Conservation (phyloP, 2,113 vertebrate species). For the Columbina picui region DNA sequence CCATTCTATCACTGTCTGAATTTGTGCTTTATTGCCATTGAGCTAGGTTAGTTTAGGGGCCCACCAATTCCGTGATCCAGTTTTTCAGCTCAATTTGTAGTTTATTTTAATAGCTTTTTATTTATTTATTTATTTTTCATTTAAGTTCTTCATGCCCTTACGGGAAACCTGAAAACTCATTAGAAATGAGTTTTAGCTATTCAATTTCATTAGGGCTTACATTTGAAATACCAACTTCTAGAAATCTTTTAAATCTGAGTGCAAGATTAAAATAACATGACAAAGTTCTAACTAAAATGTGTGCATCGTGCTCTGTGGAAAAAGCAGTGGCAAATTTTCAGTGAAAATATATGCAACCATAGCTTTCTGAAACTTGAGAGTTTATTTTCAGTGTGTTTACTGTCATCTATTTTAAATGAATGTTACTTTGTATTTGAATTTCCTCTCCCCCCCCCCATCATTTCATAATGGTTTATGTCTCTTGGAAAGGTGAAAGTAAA, state of each 20-base stretch:
- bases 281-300: background rate
- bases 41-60: background rate
- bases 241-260: background rate
- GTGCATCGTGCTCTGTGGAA: background rate
- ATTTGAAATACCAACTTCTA: background rate
- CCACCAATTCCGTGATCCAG: background rate
- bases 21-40: background rate
- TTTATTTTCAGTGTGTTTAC: conserved; percentile 4
- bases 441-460: fast-evolving
- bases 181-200: background rate
- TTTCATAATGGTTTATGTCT: background rate
- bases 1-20: background rate
- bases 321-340: background rate
- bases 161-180: background rate
- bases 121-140: background rate
- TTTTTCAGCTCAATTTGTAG: background rate
- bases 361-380: background rate
- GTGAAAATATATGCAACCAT: background rate
- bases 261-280: background rate
- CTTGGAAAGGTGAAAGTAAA: conserved; percentile 27
- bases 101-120: background rate
- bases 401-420: background rate
- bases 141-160: background rate
- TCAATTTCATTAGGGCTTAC: background rate
- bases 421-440: background rate